These are phyloP conservation scores for Mythimna lalbum DNA, from an alignment of 2,888 invertebrate genomes.

Conservation along the genomic window DNA sequence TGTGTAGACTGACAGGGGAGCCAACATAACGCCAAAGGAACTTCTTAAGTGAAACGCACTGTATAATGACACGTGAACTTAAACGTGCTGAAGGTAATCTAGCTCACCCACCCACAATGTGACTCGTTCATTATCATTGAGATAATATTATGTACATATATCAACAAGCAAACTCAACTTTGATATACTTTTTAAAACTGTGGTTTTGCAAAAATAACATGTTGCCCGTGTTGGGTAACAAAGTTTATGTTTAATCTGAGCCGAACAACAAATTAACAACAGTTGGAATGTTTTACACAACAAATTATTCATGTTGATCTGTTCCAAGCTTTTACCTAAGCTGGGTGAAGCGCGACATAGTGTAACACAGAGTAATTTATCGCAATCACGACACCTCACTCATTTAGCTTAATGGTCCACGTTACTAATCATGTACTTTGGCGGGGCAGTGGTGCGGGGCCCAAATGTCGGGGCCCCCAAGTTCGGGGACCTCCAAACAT, in stretches of 20 bases:
- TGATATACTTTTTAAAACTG: constrained; percentile 5
- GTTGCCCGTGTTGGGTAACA: background rate
- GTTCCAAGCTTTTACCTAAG: constrained; percentile 34
- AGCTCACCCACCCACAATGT: background rate
- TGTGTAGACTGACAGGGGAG: too few relatives aligned
- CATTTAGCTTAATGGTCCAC: constrained; percentile 51
- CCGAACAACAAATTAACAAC: constrained; percentile 8
- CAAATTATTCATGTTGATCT: constrained; percentile 33
- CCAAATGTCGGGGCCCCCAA: too few relatives aligned
- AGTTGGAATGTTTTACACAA: constrained; percentile 16
- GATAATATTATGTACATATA: background rate
- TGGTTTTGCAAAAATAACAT: constrained; percentile 14
- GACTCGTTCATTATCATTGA: constrained; percentile 5
- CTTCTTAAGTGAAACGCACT: too few relatives aligned
- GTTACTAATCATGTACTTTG: too few relatives aligned
- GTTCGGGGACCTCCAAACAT: too few relatives aligned
- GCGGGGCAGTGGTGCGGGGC: too few relatives aligned
- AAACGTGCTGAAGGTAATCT: constrained; percentile 14
- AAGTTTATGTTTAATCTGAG: constrained; percentile 34
- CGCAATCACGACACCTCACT: constrained; percentile 50
- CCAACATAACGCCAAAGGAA: too few relatives aligned
- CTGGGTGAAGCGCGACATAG: constrained; percentile 28
- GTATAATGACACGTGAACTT: background rate
- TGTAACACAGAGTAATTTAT: constrained; percentile 40
- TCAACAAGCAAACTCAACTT: background rate